Evolutionary conservation across 2,797 vertebrate genomes (phyloP).

Genomic region (Artibeus lituratus): DNA sequence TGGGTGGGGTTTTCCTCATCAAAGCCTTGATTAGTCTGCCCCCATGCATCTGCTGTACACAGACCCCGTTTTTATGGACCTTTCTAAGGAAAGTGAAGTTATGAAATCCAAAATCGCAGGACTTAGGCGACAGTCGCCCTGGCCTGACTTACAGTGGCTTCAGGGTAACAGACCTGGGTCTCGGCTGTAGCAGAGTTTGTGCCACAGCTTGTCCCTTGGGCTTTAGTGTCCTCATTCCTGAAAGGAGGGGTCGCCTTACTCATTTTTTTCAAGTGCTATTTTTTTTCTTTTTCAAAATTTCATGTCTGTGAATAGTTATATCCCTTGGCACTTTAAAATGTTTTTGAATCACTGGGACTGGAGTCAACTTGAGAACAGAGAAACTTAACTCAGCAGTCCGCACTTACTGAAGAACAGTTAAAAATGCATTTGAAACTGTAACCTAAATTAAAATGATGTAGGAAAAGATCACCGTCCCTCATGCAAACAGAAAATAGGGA

Average conservation of each 20-base stretch:
- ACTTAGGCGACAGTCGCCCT: background rate
- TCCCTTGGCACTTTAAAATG: background rate
- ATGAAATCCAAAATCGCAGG: background rate
- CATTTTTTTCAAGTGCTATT: background rate
- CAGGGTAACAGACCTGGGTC: background rate
- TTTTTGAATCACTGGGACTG: background rate
- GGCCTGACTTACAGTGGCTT: background rate
- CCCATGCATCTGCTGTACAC: accelerated
- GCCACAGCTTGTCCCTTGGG: background rate
- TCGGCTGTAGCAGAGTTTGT: background rate
- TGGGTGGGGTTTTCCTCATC: too few species aligned
- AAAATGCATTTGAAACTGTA: background rate
- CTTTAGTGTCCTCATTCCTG: background rate
- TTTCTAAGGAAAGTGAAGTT: background rate
- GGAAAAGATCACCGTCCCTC: background rate
- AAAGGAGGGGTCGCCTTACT: background rate
- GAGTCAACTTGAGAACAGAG: background rate
- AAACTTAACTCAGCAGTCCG: background rate
- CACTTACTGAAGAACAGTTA: background rate
- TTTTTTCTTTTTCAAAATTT: background rate
- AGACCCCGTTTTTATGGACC: background rate
- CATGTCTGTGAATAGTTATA: background rate
- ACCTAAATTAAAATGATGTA: background rate
- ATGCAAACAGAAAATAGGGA: background rate
- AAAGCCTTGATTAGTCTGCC: background rate